Conservation (phyloP, 2,113 vertebrate genomes). For the Hoplias malabaricus region DNA sequence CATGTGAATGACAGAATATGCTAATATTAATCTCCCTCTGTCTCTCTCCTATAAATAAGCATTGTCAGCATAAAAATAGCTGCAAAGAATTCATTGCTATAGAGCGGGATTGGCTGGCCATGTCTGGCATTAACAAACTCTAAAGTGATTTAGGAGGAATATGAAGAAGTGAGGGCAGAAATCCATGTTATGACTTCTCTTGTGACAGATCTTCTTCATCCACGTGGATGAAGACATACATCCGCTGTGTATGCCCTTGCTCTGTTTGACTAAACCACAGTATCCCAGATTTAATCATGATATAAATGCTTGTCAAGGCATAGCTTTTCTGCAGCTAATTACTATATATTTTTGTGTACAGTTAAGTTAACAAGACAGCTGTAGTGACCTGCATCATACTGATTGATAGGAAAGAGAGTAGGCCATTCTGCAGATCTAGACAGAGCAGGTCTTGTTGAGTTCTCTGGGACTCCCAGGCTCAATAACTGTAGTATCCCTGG, state of each 20-base stretch:
- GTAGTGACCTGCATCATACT: too few relatives aligned
- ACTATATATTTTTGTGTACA: neutral
- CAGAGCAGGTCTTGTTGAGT: too few relatives aligned
- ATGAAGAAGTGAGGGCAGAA: constrained; percentile 26
- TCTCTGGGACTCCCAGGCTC: too few relatives aligned
- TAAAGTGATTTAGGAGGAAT: constrained; percentile 40
- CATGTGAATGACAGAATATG: constrained; percentile 8
- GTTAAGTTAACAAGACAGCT: too few relatives aligned
- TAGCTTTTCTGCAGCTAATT: neutral
- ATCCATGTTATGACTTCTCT: constrained; percentile 21
- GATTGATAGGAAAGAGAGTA: too few relatives aligned
- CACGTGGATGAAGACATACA: constrained; percentile 20
- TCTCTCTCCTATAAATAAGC: neutral
- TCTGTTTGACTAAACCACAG: neutral
- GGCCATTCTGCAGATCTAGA: too few relatives aligned
- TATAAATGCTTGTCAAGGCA: neutral
- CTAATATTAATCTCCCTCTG: constrained; percentile 19
- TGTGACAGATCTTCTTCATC: constrained; percentile 21
- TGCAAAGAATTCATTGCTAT: constrained; percentile 26
- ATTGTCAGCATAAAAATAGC: constrained; percentile 36
- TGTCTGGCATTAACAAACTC: constrained; percentile 25
- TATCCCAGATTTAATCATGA: neutral
- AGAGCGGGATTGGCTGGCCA: constrained; percentile 32
- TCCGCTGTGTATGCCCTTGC: neutral
- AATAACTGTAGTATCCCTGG: too few relatives aligned